Percentiles rank a stretch among this genome's conserved stretches.
Conservation (phyloP, 1,140 invertebrate genomes). For the Drosophila santomea region DNA sequence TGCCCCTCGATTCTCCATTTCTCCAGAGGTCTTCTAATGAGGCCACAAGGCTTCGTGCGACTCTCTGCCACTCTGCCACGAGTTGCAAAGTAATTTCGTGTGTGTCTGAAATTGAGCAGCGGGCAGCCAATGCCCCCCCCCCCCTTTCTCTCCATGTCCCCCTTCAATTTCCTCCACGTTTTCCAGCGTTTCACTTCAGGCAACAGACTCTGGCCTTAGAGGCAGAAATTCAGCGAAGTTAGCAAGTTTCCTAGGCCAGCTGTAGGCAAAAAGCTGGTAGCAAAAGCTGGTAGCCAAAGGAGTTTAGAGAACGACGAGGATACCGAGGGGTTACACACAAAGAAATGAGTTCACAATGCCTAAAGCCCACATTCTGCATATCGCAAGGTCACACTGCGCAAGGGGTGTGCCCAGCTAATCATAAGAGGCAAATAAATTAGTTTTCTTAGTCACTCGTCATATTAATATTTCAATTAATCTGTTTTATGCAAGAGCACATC, state of each 20-base stretch:
- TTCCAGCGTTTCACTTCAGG: background rate
- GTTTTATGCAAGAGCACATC: background rate
- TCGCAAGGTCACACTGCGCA: background rate
- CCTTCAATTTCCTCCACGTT: conserved; percentile 1
- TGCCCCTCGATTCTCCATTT: background rate
- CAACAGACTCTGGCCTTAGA: background rate
- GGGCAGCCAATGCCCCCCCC: conserved; percentile 17
- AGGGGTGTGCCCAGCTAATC: background rate
- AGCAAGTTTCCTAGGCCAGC: conserved; percentile 32
- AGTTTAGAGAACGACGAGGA: background rate
- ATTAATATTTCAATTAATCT: background rate
- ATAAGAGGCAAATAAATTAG: background rate
- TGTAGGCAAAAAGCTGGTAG: conserved; percentile 7
- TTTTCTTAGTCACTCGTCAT: background rate
- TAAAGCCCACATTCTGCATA: too few relatives aligned
- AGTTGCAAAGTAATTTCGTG: conserved; percentile 67
- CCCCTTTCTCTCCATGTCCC: background rate
- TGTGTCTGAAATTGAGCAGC: conserved; percentile 43
- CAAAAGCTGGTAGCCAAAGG: conserved; percentile 1
- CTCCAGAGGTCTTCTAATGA: conserved; percentile 45
- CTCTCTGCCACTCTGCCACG: conserved; percentile 38
- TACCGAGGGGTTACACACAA: background rate
- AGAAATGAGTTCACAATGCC: background rate
- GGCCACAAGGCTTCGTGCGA: conserved; percentile 51
- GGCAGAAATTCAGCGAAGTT: conserved; percentile 32